A percentile compares a stretch with the other conserved stretches of the same genome.
phyloP scores from a whole-genome alignment of 2,113 vertebrate genomes.

The Alexandromys fortis region DNA sequence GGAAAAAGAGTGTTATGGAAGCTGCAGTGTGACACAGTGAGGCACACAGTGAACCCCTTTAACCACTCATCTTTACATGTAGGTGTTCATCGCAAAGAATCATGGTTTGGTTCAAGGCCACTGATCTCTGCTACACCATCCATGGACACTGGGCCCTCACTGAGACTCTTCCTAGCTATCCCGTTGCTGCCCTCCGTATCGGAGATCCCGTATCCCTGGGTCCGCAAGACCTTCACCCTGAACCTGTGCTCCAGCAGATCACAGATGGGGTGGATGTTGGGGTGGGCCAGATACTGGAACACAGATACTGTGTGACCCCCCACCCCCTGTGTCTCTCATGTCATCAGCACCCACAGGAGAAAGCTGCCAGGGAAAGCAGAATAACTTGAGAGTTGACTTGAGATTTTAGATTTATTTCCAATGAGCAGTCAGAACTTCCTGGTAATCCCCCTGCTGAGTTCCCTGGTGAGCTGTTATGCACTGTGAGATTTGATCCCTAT shows the following conservation, averaged over 20 bases:
- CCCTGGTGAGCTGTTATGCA: not conserved
- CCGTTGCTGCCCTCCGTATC: not conserved
- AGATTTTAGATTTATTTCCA: not conserved
- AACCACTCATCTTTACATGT: not conserved
- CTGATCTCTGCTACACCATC: not conserved
- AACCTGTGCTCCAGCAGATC: too few relatives aligned
- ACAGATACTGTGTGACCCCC: not conserved
- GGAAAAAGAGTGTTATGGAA: too few relatives aligned
- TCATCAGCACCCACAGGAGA: not conserved
- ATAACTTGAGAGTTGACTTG: not conserved
- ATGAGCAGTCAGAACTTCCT: not conserved
- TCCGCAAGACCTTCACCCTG: too few relatives aligned
- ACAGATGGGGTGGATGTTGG: too few relatives aligned
- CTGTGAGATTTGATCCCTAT: not conserved
- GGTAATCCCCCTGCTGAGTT: not conserved
- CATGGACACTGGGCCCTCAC: not conserved
- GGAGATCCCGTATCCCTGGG: too few relatives aligned
- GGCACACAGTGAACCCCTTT: not conserved
- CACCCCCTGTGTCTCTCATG: too few relatives aligned
- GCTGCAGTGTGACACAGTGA: too few relatives aligned
- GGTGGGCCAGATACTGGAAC: not conserved
- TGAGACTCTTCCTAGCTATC: not conserved
- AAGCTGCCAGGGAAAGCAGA: not conserved
- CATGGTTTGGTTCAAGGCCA: not conserved
- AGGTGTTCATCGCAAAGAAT: not conserved